Evolutionary conservation across 1,140 invertebrate genomes (phyloP).

Genomic region (Coptotermes formosanus): DNA sequence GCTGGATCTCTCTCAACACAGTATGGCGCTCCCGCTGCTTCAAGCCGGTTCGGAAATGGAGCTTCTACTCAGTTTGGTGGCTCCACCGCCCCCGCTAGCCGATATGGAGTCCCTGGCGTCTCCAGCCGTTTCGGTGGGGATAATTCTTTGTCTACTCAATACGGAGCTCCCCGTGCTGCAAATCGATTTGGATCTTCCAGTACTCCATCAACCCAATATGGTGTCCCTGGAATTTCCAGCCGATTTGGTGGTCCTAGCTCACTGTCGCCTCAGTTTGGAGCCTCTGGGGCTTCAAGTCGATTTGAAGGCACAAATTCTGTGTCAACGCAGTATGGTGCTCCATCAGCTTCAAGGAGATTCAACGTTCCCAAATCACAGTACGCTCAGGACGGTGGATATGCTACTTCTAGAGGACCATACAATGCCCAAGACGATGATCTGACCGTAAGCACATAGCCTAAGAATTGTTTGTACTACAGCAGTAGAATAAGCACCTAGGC

Average conservation of each 20-base stretch:
- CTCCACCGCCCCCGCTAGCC: not conserved
- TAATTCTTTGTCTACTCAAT: not conserved
- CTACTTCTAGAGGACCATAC: not conserved
- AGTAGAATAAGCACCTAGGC: too few species aligned
- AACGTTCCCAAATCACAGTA: not conserved
- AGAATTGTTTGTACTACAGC: too few species aligned
- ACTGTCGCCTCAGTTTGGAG: not conserved
- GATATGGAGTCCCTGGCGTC: not conserved
- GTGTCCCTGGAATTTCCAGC: not conserved
- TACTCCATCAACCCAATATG: not conserved
- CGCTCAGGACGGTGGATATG: constrained; percentile 1
- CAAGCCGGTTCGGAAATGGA: not conserved
- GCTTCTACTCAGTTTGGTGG: not conserved
- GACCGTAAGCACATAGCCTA: constrained; percentile 12
- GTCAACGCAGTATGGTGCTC: constrained; percentile 24
- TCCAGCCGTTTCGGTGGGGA: not conserved
- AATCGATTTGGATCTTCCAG: not conserved
- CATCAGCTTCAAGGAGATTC: not conserved
- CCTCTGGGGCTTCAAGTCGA: not conserved
- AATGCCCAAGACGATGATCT: constrained; percentile 22
- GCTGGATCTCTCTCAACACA: not conserved
- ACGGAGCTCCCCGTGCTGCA: not conserved
- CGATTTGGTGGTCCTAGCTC: not conserved
- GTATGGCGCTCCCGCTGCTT: constrained; percentile 19
- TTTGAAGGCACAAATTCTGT: not conserved